Percentiles rank a stretch among this genome's conserved stretches.
These are phyloP conservation scores for Spodoptera exigua DNA, from an alignment of 2,888 invertebrate species.

Conservation along the genomic window DNA sequence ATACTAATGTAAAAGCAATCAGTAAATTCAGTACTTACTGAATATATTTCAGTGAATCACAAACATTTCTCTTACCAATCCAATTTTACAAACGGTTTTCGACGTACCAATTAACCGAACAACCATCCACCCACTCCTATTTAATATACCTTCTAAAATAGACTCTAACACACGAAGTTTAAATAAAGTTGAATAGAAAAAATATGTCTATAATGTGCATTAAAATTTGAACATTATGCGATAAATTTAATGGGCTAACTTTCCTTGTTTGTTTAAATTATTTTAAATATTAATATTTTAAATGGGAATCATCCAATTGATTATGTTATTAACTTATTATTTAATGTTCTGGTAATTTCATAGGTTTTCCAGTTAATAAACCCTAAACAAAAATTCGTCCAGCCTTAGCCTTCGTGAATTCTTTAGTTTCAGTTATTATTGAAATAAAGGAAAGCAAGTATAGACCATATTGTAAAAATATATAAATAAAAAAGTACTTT, in stretches of 20 bases:
- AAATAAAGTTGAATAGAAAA: conserved; percentile 24
- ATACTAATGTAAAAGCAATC: conserved; percentile 34
- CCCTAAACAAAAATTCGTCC: no score
- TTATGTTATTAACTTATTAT: no score
- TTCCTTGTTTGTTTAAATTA: conserved; percentile 48
- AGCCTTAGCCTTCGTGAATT: no score
- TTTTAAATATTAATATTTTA: no score
- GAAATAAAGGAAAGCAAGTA: no score
- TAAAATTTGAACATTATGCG: conserved; percentile 40
- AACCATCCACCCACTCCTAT: conserved; percentile 34
- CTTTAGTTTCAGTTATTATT: no score
- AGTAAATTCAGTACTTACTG: conserved; percentile 15
- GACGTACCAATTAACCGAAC: conserved; percentile 63
- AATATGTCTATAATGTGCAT: conserved; percentile 14
- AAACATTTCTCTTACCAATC: conserved; percentile 24
- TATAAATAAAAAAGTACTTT: no score
- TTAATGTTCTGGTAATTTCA: no score
- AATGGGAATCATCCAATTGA: no score
- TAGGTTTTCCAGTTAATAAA: no score
- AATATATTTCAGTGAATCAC: conserved; percentile 43
- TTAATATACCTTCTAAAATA: conserved; percentile 30
- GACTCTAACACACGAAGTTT: conserved; percentile 35
- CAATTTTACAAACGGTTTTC: conserved; percentile 53
- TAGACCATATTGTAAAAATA: no score
- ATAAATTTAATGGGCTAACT: conserved; percentile 18